phyloP scores from a whole-genome alignment of 1,140 invertebrate genomes.

The Lucilia cuprina region DNA sequence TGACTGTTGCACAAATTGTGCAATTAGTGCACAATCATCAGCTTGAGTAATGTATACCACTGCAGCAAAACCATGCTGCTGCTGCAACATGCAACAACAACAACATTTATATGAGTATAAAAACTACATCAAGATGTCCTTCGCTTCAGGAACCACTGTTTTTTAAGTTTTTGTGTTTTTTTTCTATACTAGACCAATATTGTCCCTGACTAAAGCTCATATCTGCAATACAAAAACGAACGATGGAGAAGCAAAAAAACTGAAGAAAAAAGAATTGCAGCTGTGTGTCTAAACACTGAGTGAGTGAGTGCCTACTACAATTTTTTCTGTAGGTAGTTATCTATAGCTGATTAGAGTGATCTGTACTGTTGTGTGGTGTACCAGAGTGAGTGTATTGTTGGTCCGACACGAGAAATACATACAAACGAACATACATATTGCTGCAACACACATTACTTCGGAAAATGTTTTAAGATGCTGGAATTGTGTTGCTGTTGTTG shows the following conservation, averaged over 20 bases:
- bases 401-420: neutral
- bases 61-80: neutral
- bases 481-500: neutral
- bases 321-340: conserved; percentile 27
- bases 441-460: neutral
- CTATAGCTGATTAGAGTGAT: conserved; percentile 25
- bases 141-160: conserved; percentile 26
- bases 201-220: conserved; percentile 18
- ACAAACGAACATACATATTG: too few species aligned
- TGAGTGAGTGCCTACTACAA: conserved; percentile 23
- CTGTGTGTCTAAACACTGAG: neutral
- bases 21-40: conserved; percentile 34
- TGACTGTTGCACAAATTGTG: conserved; percentile 33
- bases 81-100: neutral
- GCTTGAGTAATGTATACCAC: conserved; percentile 24
- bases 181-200: neutral
- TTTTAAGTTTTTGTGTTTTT: conserved; percentile 2
- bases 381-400: neutral
- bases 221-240: neutral
- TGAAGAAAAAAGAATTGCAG: neutral
- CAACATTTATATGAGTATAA: neutral
- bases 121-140: conserved; percentile 26
- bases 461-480: conserved; percentile 6
- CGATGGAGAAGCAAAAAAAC: neutral
- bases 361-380: conserved; percentile 14